These are phyloP conservation scores for Eptesicus fuscus DNA, from an alignment of 2,113 vertebrate genomes.

Conservation along the genomic window DNA sequence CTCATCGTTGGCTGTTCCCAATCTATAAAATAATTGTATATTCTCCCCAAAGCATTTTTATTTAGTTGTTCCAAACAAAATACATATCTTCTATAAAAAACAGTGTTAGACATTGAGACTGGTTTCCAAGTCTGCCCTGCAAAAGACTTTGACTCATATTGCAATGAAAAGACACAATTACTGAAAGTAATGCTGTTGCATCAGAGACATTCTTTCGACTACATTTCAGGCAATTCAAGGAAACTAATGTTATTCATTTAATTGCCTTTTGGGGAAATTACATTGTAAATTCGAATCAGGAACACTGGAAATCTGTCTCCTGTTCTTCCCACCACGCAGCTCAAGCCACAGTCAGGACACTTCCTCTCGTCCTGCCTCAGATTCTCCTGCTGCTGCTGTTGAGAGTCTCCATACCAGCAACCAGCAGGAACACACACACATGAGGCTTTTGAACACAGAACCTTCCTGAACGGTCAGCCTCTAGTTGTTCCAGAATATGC, in stretches of 20 bases:
- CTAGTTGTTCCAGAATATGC: not conserved
- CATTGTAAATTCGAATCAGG: not conserved
- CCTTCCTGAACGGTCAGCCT: not conserved
- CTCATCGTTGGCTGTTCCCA: not conserved
- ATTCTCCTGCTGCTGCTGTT: not conserved
- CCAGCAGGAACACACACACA: not conserved
- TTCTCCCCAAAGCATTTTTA: slow-evolving; percentile 33
- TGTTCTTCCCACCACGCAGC: not conserved
- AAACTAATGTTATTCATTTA: slow-evolving; percentile 10
- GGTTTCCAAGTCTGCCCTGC: not conserved
- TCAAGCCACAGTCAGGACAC: not conserved
- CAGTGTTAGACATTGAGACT: not conserved
- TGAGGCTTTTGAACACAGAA: not conserved
- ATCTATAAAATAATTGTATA: not conserved
- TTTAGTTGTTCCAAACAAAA: slow-evolving; percentile 25
- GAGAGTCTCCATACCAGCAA: not conserved
- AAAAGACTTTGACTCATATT: not conserved
- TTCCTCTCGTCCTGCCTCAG: not conserved
- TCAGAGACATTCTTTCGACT: slow-evolving; percentile 13
- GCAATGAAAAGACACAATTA: slow-evolving; percentile 22
- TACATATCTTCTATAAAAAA: not conserved
- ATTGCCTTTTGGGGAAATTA: not conserved
- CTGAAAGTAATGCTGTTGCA: slow-evolving; percentile 28
- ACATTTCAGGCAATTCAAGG: slow-evolving; percentile 10
- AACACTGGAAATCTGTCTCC: not conserved